Percentiles rank a stretch among this genome's conserved stretches.
Conservation (phyloP, 1,140 invertebrate species). For the Drosophila sucinea region DNA sequence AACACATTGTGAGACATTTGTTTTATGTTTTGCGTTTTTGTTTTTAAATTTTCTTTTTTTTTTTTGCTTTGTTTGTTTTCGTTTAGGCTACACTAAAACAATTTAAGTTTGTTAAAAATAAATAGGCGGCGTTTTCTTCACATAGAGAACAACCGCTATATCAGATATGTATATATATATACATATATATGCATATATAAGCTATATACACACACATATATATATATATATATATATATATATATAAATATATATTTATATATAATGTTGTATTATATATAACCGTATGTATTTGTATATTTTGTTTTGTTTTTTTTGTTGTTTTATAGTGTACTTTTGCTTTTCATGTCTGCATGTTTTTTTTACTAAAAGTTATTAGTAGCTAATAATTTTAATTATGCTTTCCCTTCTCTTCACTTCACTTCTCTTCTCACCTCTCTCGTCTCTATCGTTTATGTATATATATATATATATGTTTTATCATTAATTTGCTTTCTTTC, state of each 20-base stretch:
- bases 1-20: constrained; percentile 9
- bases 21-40: not conserved
- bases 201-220: constrained; percentile 22
- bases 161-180: constrained; percentile 33
- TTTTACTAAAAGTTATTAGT: constrained; percentile 66
- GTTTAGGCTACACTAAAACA: constrained; percentile 65
- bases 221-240: constrained; percentile 28
- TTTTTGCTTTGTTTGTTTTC: constrained; percentile 22
- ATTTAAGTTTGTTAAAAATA: constrained; percentile 69
- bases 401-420: constrained; percentile 24
- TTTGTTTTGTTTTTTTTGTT: constrained; percentile 19
- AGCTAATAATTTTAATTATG: constrained; percentile 59
- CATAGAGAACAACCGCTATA: constrained; percentile 39
- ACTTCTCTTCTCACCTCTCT: not conserved
- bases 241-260: constrained; percentile 45
- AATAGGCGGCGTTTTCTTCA: constrained; percentile 56
- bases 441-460: not conserved
- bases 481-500: constrained; percentile 29
- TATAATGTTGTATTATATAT: constrained; percentile 34
- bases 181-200: constrained; percentile 35
- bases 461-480: constrained; percentile 45
- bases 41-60: constrained; percentile 30
- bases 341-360: constrained; percentile 63
- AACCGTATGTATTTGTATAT: constrained; percentile 36
- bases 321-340: constrained; percentile 36